Evolutionary conservation across 2,113 vertebrate genomes (phyloP).

Genomic region (Dinomys branickii): DNA sequence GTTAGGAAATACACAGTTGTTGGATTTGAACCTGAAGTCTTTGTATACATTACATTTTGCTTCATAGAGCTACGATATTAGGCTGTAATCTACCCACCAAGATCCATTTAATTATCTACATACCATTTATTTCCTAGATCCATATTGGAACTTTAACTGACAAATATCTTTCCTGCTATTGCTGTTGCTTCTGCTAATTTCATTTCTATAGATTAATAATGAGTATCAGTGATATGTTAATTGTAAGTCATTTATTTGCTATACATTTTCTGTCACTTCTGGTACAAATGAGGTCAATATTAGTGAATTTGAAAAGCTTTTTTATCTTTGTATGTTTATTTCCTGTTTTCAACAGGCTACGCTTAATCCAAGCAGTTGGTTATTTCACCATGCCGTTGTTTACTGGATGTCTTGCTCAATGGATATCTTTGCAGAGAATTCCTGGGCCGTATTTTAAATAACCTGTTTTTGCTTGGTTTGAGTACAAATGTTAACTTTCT

Average conservation of each 20-base stretch:
- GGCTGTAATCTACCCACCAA: neutral
- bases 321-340: neutral
- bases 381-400: neutral
- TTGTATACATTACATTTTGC: neutral
- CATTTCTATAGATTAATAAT: conserved; percentile 57
- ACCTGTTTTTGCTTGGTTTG: conserved; percentile 69
- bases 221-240: conserved; percentile 32
- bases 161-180: conserved; percentile 49
- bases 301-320: conserved; percentile 52
- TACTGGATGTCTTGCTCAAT: neutral
- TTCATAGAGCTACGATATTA: neutral
- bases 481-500: conserved; percentile 19
- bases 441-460: conserved; percentile 53
- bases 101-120: conserved; percentile 11
- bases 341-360: conserved; percentile 52
- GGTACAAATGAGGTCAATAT: conserved; percentile 48
- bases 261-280: conserved; percentile 59
- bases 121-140: neutral
- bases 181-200: conserved; percentile 69
- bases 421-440: conserved; percentile 73
- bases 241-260: conserved; percentile 72
- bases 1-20: neutral
- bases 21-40: conserved; percentile 24
- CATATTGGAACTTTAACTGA: conserved; percentile 26
- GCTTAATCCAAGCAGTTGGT: conserved; percentile 28